Base-by-base conservation (phyloP, 2,888 invertebrate species). In the Galeruca laticollis region DNA sequence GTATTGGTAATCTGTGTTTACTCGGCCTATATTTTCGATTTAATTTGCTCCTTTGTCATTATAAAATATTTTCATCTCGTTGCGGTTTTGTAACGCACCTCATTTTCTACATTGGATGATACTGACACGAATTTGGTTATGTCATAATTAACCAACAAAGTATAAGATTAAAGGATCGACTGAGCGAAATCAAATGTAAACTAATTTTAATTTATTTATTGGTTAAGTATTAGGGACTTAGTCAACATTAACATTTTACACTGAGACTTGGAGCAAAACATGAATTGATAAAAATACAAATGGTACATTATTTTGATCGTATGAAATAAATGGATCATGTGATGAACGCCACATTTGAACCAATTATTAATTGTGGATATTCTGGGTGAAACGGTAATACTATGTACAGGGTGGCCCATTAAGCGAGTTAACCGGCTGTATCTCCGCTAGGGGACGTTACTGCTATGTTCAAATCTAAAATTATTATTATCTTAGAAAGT, bases 41-140 rank as follows among this genome's bases (percentile, higher is more conserved):
- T 40, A 2, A 40, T 13, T 40, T 40, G 11, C 13, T 13, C 37
- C 37, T 5, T 40, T 40, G 37, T 40, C 37, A 40, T 13, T 11
- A 13, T n/a, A 40, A 40, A 40, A 40, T 40, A 2, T 13, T n/a
- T 40, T 40, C 13, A 11, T 40, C 37, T n/a, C 37, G 11, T 40
- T 40, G 37, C 37, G 37, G 37, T 40, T n/a, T 40, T 40, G 4
- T 13, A 40, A 40, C 37, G 37, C 13, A 40, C 11, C 13, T 13
- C 37, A 40, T 40, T 40, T 40, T 40, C 37, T 40, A n/a, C 37
- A 40, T n/a, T n/a, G n/a, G n/a, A n/a, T n/a, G n/a, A 40, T n/a
- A 40, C 3, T 37, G 2, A 40, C 10, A 40, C 13, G 2, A 40
- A 40, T 13, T n/a, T 40, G 13, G 13, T 40, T 3, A 3, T 40